These are phyloP conservation scores for Sympetrum striolatum DNA, from an alignment of 2,888 invertebrate genomes.

Conservation along the genomic window DNA sequence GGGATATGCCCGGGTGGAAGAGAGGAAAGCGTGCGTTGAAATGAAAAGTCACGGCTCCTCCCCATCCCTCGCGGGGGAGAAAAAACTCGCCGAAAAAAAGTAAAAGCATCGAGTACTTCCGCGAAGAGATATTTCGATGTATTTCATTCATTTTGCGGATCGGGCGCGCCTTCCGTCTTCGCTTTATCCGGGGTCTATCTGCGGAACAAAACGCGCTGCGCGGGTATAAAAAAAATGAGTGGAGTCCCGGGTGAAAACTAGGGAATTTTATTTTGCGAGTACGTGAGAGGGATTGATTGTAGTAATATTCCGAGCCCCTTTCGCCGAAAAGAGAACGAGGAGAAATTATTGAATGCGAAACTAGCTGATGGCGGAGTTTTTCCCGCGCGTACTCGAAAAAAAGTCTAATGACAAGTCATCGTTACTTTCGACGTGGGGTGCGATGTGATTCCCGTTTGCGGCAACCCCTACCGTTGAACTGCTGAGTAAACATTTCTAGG, in stretches of 20 bases:
- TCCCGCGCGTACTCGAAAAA: too few species aligned
- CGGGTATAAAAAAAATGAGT: not conserved
- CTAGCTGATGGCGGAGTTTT: too few species aligned
- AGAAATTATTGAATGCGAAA: too few species aligned
- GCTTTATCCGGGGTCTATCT: not conserved
- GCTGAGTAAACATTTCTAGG: too few species aligned
- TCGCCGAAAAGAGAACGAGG: too few species aligned
- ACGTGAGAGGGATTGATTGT: not conserved
- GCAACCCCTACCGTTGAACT: too few species aligned
- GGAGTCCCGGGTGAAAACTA: not conserved
- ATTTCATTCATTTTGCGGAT: not conserved
- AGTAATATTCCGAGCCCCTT: not conserved
- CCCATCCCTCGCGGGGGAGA: not conserved
- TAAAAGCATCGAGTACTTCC: not conserved
- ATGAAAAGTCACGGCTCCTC: slow-evolving; percentile 24
- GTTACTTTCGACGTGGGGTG: too few species aligned
- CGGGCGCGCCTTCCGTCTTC: not conserved
- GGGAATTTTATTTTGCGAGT: not conserved
- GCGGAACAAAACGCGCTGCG: not conserved
- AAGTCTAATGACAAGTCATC: too few species aligned
- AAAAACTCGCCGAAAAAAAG: not conserved
- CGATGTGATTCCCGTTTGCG: too few species aligned
- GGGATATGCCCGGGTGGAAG: slow-evolving; percentile 13
- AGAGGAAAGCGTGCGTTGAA: not conserved
- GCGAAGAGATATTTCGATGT: slow-evolving; percentile 21